Evolutionary conservation across 1,140 invertebrate genomes (phyloP).

Genomic region (Zaprionus tsacasi): DNA sequence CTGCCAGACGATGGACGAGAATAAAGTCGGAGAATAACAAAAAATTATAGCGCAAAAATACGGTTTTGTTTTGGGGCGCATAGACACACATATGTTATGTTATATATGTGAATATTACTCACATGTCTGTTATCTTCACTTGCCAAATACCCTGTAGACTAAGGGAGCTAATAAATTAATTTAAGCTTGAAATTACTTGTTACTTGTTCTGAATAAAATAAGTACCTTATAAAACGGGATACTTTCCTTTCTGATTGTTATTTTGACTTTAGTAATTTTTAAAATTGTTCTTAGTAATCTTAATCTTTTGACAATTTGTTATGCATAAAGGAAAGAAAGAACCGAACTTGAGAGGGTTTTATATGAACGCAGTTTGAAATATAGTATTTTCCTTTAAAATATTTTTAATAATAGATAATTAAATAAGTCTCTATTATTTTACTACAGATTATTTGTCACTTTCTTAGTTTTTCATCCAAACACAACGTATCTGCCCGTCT

Average conservation of each 20-base stretch:
- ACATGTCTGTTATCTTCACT: slow-evolving; percentile 34
- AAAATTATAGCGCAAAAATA: slow-evolving; percentile 38
- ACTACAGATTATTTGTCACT: not conserved
- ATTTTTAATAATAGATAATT: not conserved
- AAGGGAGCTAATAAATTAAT: not conserved
- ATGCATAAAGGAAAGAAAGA: too few relatives aligned
- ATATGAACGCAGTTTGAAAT: too few relatives aligned
- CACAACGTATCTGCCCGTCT: not conserved
- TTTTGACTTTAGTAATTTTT: too few relatives aligned
- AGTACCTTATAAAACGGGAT: too few relatives aligned
- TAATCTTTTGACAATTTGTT: too few relatives aligned
- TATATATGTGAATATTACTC: slow-evolving; percentile 39
- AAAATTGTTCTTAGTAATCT: too few relatives aligned
- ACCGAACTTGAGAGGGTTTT: too few relatives aligned
- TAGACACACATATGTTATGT: slow-evolving; percentile 9
- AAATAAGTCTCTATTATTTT: slow-evolving; percentile 5
- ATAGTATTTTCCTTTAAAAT: not conserved
- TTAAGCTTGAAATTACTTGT: too few relatives aligned
- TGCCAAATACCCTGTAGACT: slow-evolving; percentile 5
- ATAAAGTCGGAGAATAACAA: slow-evolving; percentile 49
- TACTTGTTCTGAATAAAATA: too few relatives aligned
- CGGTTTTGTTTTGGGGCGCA: slow-evolving; percentile 36
- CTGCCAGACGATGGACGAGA: slow-evolving; percentile 23
- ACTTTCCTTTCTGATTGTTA: too few relatives aligned
- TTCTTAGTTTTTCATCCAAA: not conserved